Conservation (phyloP, 2,888 invertebrate species). For the Conops quadrifasciatus region DNA sequence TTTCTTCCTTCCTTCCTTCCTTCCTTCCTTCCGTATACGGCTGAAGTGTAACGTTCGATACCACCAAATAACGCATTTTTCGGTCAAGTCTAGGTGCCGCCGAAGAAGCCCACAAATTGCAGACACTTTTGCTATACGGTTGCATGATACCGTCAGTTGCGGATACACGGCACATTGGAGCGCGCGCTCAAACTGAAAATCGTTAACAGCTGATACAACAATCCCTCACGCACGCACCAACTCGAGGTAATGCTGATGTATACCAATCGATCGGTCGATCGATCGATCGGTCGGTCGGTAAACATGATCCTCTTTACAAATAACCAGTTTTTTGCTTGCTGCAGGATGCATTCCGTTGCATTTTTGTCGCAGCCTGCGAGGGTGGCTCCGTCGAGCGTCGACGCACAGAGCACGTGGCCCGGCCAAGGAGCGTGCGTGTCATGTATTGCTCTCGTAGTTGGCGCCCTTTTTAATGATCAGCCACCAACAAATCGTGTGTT, state of each 20-base stretch:
- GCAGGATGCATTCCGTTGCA: slow-evolving; percentile 39
- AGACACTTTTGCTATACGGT: too few relatives aligned
- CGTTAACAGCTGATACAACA: slow-evolving; percentile 39
- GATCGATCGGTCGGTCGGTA: slow-evolving; percentile 2
- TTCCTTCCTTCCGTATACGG: too few relatives aligned
- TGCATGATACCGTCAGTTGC: too few relatives aligned
- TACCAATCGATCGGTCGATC: slow-evolving; percentile 10
- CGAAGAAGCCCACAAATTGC: too few relatives aligned
- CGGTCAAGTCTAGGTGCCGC: too few relatives aligned
- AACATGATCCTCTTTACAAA: slow-evolving; percentile 34
- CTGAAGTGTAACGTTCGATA: too few relatives aligned
- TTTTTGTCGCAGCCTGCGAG: slow-evolving; percentile 41
- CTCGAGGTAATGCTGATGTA: neutral
- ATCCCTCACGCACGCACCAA: slow-evolving; percentile 4
- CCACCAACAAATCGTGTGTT: neutral
- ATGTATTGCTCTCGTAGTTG: slow-evolving; percentile 48
- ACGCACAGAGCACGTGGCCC: slow-evolving; percentile 54
- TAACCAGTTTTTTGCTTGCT: slow-evolving; percentile 52
- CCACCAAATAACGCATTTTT: too few relatives aligned
- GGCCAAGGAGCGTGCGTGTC: neutral
- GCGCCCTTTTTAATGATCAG: slow-evolving; percentile 53
- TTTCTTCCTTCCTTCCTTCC: too few relatives aligned
- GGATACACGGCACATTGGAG: slow-evolving; percentile 31
- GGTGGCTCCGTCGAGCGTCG: slow-evolving; percentile 48
- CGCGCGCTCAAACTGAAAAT: slow-evolving; percentile 50